Conservation (phyloP, 2,888 invertebrate genomes). For the Dichetophora obliterata region DNA sequence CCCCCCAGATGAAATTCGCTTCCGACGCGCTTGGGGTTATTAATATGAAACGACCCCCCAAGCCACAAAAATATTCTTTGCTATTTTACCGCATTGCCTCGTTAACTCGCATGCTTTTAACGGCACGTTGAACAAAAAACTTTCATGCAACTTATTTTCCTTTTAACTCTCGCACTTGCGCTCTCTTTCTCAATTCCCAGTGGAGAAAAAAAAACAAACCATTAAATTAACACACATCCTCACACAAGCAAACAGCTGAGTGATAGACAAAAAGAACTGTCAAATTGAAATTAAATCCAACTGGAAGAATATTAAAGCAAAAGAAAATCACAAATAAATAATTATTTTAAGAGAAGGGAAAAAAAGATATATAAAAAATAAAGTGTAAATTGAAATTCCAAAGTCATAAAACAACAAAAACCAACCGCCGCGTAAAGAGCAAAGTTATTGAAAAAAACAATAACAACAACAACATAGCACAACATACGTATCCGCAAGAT, state of each 20-base stretch:
- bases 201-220: not conserved
- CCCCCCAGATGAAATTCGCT: no score
- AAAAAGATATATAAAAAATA: conserved; percentile 41
- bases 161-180: not conserved
- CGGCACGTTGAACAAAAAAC: not conserved
- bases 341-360: conserved; percentile 14
- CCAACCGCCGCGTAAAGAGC: conserved; percentile 25
- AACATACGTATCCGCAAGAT: conserved; percentile 48
- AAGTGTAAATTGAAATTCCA: conserved; percentile 66
- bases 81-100: no score
- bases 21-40: no score
- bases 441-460: conserved; percentile 28
- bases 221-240: not conserved
- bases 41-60: no score
- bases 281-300: conserved; percentile 47
- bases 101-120: no score
- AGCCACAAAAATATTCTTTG: no score
- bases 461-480: conserved; percentile 42
- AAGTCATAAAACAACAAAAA: conserved; percentile 58
- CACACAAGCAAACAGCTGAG: conserved; percentile 34
- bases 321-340: conserved; percentile 36
- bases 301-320: conserved; percentile 44
- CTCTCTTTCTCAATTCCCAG: not conserved
- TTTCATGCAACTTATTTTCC: conserved; percentile 36
- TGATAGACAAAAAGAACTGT: conserved; percentile 41